Evolutionary conservation across 1,140 invertebrate species (phyloP).

Genomic region (Neomicropteryx cornuta): DNA sequence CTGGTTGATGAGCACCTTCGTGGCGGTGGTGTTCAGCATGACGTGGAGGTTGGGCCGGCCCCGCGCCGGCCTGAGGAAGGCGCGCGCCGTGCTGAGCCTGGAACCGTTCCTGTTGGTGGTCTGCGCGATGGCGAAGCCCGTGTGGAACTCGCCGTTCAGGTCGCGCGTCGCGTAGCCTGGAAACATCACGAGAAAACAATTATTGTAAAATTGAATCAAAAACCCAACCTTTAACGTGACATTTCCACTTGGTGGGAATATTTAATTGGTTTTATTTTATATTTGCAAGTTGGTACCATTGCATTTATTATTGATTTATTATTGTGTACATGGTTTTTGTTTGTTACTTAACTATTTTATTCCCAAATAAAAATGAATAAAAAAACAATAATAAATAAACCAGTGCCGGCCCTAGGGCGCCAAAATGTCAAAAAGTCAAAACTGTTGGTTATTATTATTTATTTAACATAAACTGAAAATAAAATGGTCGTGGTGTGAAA

Average conservation of each 20-base stretch:
- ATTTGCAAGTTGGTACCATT: too few species aligned
- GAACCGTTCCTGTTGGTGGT: slow-evolving; percentile 82
- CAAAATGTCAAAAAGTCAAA: neutral
- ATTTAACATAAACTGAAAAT: too few species aligned
- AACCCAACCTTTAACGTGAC: neutral
- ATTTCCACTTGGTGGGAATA: neutral
- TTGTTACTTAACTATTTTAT: too few species aligned
- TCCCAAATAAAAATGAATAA: neutral
- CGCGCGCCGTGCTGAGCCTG: slow-evolving; percentile 66
- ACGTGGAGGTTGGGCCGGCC: slow-evolving; percentile 64
- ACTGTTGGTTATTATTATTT: neutral
- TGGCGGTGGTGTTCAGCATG: slow-evolving; percentile 63
- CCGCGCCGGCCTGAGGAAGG: slow-evolving; percentile 71
- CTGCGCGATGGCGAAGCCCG: slow-evolving; percentile 75
- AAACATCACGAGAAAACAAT: slow-evolving; percentile 7
- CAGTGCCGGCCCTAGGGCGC: neutral
- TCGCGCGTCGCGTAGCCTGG: slow-evolving; percentile 69
- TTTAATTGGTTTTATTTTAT: too few species aligned
- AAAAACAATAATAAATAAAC: neutral
- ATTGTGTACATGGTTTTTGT: too few species aligned
- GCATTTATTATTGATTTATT: neutral
- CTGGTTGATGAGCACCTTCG: slow-evolving; percentile 46
- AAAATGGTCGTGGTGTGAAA: too few species aligned
- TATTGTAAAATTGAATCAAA: neutral
- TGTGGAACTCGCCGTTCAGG: slow-evolving; percentile 71